Conservation (phyloP, 2,888 invertebrate genomes). For the Catocala nupta region DNA sequence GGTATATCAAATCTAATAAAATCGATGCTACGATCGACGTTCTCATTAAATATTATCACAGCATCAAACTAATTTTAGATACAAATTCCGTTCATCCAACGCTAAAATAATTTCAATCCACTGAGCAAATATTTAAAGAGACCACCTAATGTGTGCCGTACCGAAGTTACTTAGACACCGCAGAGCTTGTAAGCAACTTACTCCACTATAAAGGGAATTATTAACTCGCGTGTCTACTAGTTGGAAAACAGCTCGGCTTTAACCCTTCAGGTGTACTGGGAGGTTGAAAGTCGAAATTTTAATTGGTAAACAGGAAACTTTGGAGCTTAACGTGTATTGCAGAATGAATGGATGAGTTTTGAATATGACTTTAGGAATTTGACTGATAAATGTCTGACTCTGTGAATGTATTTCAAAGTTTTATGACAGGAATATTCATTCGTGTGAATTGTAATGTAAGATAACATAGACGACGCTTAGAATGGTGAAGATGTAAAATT, state of each 20-base stretch:
- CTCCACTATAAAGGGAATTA: slow-evolving; percentile 58
- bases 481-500: not conserved
- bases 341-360: slow-evolving; percentile 39
- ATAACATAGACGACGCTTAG: not conserved
- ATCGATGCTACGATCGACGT: slow-evolving; percentile 12
- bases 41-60: slow-evolving; percentile 29
- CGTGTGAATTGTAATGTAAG: not conserved
- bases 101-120: slow-evolving; percentile 52
- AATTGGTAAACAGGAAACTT: slow-evolving; percentile 54
- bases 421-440: not conserved
- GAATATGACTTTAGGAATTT: slow-evolving; percentile 32
- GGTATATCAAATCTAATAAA: not conserved
- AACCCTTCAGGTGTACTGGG: slow-evolving; percentile 52
- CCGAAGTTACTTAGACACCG: slow-evolving; percentile 51
- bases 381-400: slow-evolving; percentile 4
- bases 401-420: not conserved
- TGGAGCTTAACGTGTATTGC: slow-evolving; percentile 29
- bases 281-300: slow-evolving; percentile 55
- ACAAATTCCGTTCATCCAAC: slow-evolving; percentile 39
- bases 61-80: slow-evolving; percentile 34
- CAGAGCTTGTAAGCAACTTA: slow-evolving; percentile 55
- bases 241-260: slow-evolving; percentile 52
- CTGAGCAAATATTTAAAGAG: slow-evolving; percentile 56
- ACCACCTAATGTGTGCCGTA: slow-evolving; percentile 54
- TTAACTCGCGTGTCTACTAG: slow-evolving; percentile 55